Evolutionary conservation across 2,113 vertebrate genomes (phyloP), one percentile per base, ranked within the genome.

Genomic region (Spea bombifrons): DNA sequence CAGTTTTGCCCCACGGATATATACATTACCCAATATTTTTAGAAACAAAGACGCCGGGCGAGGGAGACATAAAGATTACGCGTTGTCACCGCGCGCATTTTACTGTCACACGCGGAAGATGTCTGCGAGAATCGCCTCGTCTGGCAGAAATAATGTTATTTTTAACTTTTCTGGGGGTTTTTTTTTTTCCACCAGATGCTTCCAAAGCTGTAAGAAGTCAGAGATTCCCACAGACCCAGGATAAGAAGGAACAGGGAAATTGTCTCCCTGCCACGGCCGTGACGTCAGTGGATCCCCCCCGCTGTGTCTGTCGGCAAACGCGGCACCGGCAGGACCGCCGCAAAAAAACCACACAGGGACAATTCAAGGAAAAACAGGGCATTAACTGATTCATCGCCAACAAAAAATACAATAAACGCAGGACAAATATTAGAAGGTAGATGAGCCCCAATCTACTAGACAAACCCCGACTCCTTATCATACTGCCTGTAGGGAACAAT

Each of bases 151-250:
- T 44, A 72, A 64, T 55, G 63, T 59, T 73, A 73, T 73, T 73
- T 73, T 73, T 45, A 57, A 79, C 70, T 66, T 66, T 73, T 66
- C 66, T 73, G 8, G 76, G 12, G 30, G 30, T 30, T 49, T 72
- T 71, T 73, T n/a, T 71, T 70, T 73, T 80, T 73, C 70, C 61
- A 53, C 70, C 77, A 80, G 77, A 80, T 66, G 63, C 70, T 65
- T 53, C 76, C 64, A 67, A 73, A 59, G 63, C 76, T 66, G 76
- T 65, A 72, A 78, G 55, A 72, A 71, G 68, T 44, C 70, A 79
- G 70, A 49, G 50, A 79, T 73, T 79, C 71, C 77, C 77, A 66
- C 70, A 57, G 71, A 73, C 70, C 64, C 63, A 43, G 71, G 77
- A 66, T n/a, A 66, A 49, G 57, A 66, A 44, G 48, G 43, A 13